These are phyloP conservation scores for Antedon mediterranea DNA, from an alignment of 53 echinoderm and acorn worm genomes.

Conservation along the genomic window DNA sequence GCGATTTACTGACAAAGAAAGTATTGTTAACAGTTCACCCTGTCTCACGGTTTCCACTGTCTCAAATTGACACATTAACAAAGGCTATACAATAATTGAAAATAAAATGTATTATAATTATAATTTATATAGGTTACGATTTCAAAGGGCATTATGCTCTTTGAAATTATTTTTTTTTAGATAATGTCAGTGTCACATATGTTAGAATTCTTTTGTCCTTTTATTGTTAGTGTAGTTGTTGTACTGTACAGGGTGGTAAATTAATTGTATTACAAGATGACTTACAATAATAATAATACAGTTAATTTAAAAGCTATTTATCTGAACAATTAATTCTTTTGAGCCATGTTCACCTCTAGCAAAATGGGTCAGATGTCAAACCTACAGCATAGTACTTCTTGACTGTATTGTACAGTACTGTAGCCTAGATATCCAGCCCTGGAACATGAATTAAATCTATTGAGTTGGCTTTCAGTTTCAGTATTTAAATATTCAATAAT, in stretches of 20 bases:
- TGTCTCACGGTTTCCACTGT: not conserved
- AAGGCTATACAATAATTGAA: not conserved
- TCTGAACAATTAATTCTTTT: not conserved
- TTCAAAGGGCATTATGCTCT: too few relatives aligned
- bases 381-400: too few relatives aligned
- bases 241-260: not conserved
- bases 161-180: too few relatives aligned
- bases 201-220: not conserved
- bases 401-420: too few relatives aligned
- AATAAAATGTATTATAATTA: not conserved
- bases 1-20: not conserved
- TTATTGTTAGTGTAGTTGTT: not conserved
- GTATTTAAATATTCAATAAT: too few relatives aligned
- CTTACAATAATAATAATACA: not conserved
- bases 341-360: not conserved
- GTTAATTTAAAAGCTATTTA: not conserved
- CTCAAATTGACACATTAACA: not conserved
- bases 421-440: too few relatives aligned
- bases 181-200: too few relatives aligned
- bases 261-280: not conserved
- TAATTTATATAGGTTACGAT: too few relatives aligned
- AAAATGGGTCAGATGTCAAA: not conserved
- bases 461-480: too few relatives aligned
- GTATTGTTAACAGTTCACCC: not conserved
- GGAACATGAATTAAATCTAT: too few relatives aligned